A percentile compares a stretch with the other conserved stretches of the same genome.
phyloP scores from a whole-genome alignment of 2,888 invertebrate species.

The Cryptocheilus praepositus region DNA sequence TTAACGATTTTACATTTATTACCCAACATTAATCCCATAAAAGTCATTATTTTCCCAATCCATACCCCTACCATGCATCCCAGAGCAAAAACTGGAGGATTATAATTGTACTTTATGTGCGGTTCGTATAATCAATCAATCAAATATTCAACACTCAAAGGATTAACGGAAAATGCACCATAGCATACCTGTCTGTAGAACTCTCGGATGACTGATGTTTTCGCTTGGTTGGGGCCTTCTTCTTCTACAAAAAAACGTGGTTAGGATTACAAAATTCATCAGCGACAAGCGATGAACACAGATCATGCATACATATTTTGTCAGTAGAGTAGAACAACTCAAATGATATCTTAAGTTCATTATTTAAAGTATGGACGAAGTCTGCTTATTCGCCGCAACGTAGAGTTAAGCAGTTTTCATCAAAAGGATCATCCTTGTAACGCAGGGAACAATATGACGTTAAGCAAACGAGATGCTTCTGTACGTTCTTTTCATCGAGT shows the following conservation, averaged over 20 bases:
- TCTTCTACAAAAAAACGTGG: conserved; percentile 75
- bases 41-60: too few relatives aligned
- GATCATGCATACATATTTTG: conserved; percentile 66
- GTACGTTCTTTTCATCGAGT: too few relatives aligned
- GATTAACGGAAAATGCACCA: too few relatives aligned
- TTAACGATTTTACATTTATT: too few relatives aligned
- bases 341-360: conserved; percentile 33
- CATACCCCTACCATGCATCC: too few relatives aligned
- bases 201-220: conserved; percentile 78
- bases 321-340: conserved; percentile 47
- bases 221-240: conserved; percentile 78
- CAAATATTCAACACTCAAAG: too few relatives aligned
- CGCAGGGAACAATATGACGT: not conserved
- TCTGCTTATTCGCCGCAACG: conserved; percentile 55
- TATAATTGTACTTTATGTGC: too few relatives aligned
- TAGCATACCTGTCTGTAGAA: conserved; percentile 77
- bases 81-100: too few relatives aligned
- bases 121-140: too few relatives aligned
- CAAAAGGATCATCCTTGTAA: too few relatives aligned
- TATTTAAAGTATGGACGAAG: conserved; percentile 40
- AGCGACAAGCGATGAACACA: conserved; percentile 56
- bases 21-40: too few relatives aligned
- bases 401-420: conserved; percentile 6
- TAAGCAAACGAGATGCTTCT: conserved; percentile 1
- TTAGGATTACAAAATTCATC: conserved; percentile 39